Conservation (phyloP, 1,140 invertebrate genomes). For the Oreohelix idahoensis region DNA sequence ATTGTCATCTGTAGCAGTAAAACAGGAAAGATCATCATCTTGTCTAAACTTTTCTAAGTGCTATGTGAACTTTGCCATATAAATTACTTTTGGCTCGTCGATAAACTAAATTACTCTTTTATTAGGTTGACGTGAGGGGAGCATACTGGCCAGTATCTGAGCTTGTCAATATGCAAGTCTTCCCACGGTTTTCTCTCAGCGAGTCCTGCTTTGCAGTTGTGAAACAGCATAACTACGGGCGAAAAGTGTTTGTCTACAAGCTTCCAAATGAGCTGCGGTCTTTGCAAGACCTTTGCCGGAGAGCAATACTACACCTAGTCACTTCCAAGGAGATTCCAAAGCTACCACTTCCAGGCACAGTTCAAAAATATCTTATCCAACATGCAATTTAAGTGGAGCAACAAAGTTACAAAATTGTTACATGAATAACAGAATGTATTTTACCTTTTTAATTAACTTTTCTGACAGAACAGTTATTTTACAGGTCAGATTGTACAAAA, state of each 20-base stretch:
- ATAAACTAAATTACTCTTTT: not conserved
- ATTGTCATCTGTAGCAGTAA: too few species aligned
- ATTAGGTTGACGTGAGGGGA: slow-evolving; percentile 54
- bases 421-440: too few species aligned
- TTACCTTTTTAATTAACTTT: too few species aligned
- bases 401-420: too few species aligned
- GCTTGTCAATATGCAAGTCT: slow-evolving; percentile 61
- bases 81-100: too few species aligned
- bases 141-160: slow-evolving; percentile 65
- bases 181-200: slow-evolving; percentile 61
- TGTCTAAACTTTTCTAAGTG: too few species aligned
- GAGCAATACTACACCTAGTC: slow-evolving; percentile 56
- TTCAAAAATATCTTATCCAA: slow-evolving; percentile 17
- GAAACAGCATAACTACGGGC: slow-evolving; percentile 57
- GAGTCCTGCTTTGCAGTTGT: slow-evolving; percentile 60
- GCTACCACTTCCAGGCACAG: slow-evolving; percentile 53
- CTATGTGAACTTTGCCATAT: too few species aligned
- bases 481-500: too few species aligned
- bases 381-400: not conserved
- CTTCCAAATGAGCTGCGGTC: slow-evolving; percentile 49
- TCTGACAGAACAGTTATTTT: too few species aligned
- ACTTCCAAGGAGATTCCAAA: slow-evolving; percentile 50
- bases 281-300: slow-evolving; percentile 59
- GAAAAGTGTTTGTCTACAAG: slow-evolving; percentile 60
- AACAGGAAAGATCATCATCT: too few species aligned